phyloP scores from a whole-genome alignment of 2,888 invertebrate species.

The Thysanoteuthis rhombus region DNA sequence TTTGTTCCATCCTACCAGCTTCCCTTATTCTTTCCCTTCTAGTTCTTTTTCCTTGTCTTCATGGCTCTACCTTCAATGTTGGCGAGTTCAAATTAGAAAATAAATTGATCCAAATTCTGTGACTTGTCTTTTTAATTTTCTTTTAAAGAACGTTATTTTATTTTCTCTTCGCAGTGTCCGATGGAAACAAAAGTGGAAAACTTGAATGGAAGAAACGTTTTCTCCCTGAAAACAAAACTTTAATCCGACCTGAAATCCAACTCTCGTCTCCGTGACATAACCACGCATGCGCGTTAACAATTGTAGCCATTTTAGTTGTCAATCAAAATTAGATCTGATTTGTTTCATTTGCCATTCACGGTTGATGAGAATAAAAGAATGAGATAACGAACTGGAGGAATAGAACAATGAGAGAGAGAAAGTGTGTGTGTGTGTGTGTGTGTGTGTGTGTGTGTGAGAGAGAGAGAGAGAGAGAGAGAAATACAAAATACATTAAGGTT shows the following conservation, averaged over 20 bases:
- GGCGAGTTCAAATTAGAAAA: too few species aligned
- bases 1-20: too few species aligned
- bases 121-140: too few species aligned
- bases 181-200: background rate
- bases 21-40: too few species aligned
- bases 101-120: too few species aligned
- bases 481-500: too few species aligned
- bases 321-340: conserved; percentile 12
- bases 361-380: background rate
- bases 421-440: too few species aligned
- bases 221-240: background rate
- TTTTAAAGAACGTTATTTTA: background rate
- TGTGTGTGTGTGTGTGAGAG: too few species aligned
- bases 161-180: background rate
- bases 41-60: too few species aligned
- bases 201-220: background rate
- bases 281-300: background rate
- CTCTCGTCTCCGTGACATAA: background rate
- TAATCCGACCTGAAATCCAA: background rate
- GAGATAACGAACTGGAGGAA: background rate
- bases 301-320: background rate
- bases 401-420: too few species aligned
- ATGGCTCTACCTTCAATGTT: too few species aligned
- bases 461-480: too few species aligned
- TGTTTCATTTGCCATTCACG: background rate